Base-by-base conservation (phyloP, 2,888 invertebrate species). In the Tachina fera region DNA sequence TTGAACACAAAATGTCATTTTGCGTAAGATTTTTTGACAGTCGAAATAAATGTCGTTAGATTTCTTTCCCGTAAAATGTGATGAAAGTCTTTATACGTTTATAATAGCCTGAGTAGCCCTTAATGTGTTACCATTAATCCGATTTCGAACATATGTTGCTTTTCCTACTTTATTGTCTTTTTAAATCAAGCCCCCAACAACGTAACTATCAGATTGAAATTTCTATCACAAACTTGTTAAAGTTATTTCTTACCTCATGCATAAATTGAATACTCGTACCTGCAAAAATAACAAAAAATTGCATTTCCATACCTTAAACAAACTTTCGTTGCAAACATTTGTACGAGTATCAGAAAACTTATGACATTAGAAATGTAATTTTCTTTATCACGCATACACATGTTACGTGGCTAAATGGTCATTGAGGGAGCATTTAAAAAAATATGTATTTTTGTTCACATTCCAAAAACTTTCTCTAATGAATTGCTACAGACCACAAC, bases 351-450 rank as follows among this genome's bases (percentile, higher is more conserved):
- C n/a, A 67, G 13, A 41, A 68, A 80, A 80, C 47, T 65, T 67
- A 49, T 72, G 72, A 80, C 72, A 72, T 80, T 72, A 80, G 49
- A 72, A 58, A 49, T 80, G 72, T 47, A 72, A 58, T 72, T 72
- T 72, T 70, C 60, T 43, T 80, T 65, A 1, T 11, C 56, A 58
- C 58, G 13, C 58, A 80, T n/a, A 58, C 65, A 65, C 22, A 19
- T 72, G 56, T 72, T 53, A 67, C 56, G 5, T 31, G 49, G 9
- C 11, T 11, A 65, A 80, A 80, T 80, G 80, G 72, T 72, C 80
- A 80, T 80, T 58, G 19, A 19, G 72, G 80, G 65, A 80, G 47
- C 63, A 79, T 58, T 80, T 58, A 49, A 71, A 16, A 49, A 71
- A 14, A 14, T n/a, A n/a, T n/a, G 49, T 22, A 31, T 56, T 60